phyloP scores from a whole-genome alignment of 2,113 vertebrate species.

The Formicarius rufipectus region DNA sequence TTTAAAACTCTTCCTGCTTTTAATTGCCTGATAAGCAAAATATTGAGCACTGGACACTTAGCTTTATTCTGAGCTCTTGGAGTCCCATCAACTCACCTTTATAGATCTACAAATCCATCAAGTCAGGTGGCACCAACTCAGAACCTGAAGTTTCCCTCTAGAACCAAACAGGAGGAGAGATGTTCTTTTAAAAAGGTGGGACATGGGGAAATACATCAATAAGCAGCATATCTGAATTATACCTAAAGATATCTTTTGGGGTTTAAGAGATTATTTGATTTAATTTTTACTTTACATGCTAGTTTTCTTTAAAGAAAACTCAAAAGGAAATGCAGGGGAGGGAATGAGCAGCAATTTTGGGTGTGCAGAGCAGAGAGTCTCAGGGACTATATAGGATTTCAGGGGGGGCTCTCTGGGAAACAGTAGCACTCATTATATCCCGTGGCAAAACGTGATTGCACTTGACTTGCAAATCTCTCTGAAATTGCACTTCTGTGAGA shows the following conservation, averaged over 20 bases:
- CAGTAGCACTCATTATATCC: conserved; percentile 59
- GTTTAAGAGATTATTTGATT: background rate
- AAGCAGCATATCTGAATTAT: background rate
- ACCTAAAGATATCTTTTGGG: background rate
- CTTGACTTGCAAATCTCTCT: conserved; percentile 48
- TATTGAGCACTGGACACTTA: background rate
- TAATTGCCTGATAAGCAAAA: background rate
- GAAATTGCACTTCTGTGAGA: conserved; percentile 51
- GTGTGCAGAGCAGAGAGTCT: background rate
- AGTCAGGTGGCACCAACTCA: background rate
- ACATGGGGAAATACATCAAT: background rate
- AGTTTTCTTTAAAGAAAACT: background rate
- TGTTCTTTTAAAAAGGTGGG: background rate
- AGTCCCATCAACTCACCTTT: background rate
- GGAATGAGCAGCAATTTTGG: conserved; percentile 30
- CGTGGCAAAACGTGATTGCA: conserved; percentile 37
- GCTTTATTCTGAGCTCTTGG: background rate
- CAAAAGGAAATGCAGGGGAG: background rate
- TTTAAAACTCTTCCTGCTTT: background rate
- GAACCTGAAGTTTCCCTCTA: background rate
- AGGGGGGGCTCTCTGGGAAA: background rate
- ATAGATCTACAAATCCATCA: background rate
- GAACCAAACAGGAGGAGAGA: background rate
- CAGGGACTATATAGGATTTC: conserved; percentile 49
- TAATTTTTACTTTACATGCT: background rate